Conservation (phyloP, 2,888 invertebrate genomes). For the Chaitophorus viminalis region DNA sequence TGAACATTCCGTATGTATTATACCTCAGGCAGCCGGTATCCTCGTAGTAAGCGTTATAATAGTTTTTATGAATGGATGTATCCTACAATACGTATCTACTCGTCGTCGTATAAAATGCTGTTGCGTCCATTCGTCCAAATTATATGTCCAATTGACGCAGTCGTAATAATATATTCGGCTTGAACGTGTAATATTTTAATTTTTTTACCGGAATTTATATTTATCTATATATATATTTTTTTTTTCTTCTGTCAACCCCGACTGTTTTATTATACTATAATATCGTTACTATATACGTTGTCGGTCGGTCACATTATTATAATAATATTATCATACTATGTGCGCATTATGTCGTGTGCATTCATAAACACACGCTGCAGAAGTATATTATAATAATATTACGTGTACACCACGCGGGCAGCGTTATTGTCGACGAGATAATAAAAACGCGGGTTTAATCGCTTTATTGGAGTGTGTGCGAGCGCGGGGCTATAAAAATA, state of each 20-base stretch:
- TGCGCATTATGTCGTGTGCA: background rate
- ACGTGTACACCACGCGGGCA: too few relatives aligned
- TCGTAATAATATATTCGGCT: too few relatives aligned
- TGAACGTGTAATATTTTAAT: background rate
- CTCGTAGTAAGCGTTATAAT: too few relatives aligned
- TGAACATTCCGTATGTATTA: too few relatives aligned
- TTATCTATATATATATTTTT: background rate
- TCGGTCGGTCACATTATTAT: slow-evolving; percentile 26
- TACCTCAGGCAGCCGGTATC: too few relatives aligned
- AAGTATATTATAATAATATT: too few relatives aligned
- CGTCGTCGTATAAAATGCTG: too few relatives aligned
- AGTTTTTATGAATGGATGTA: too few relatives aligned
- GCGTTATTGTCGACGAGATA: slow-evolving; percentile 48
- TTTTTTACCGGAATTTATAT: slow-evolving; percentile 11
- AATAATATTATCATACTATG: background rate
- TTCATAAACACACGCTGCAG: background rate
- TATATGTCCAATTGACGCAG: too few relatives aligned
- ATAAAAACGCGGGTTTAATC: slow-evolving; percentile 59
- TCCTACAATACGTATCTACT: too few relatives aligned
- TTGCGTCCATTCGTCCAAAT: too few relatives aligned
- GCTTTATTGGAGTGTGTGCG: slow-evolving; percentile 45
- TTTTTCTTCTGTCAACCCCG: slow-evolving; percentile 25
- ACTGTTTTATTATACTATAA: slow-evolving; percentile 26
- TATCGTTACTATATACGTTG: background rate
- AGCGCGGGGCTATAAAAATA: slow-evolving; percentile 44